Evolutionary conservation across 2,113 vertebrate genomes (phyloP), one percentile per base, ranked within the genome.

Genomic region (Aegithalos caudatus): DNA sequence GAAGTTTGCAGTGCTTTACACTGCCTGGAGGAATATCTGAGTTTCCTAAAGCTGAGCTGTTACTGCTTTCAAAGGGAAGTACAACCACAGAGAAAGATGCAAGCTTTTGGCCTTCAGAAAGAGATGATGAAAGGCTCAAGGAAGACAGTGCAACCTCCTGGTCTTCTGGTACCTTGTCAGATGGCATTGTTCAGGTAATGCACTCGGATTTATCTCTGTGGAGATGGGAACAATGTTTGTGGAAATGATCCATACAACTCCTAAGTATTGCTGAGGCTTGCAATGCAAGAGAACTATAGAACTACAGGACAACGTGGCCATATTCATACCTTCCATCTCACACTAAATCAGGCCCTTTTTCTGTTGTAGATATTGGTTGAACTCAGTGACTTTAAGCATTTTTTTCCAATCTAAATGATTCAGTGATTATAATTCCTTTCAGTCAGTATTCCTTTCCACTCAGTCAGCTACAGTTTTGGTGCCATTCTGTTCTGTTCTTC

Each of bases 111-210:
- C 69, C 96, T 92, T 77, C 62, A 64, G 92, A 83, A 57, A 38
- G 86, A 93, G 90, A 73, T 14, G 82, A 80, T 33, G 95, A 94
- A 78, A 90, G 45, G 67, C 91, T 64, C 20, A 61, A 88, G 54
- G 97, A 97, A 79, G 97, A 97, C 86, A 95, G 96, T 15, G 42
- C 91, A 80, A 44, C 82, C 4, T 97, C 97, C 64, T 97, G 96
- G 3, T 98, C 98, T 77, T 98, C 98, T 60, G 97, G 94, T 47
- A 98, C 98, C 3, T 62, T 98, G 17, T 93, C 92, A 0, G 95
- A 96, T 86, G 92, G 82, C 48, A 15, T 94, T 2, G 6, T 57
- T 67, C 92, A 96, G 95, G 96, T 96, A 95, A 86, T 28, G 20
- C 20, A 12, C 35, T 85, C 0, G 0, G 11, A 20, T 85, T 90